These are phyloP conservation scores for Limenitis camilla DNA, from an alignment of 2,888 invertebrate species.

Conservation along the genomic window DNA sequence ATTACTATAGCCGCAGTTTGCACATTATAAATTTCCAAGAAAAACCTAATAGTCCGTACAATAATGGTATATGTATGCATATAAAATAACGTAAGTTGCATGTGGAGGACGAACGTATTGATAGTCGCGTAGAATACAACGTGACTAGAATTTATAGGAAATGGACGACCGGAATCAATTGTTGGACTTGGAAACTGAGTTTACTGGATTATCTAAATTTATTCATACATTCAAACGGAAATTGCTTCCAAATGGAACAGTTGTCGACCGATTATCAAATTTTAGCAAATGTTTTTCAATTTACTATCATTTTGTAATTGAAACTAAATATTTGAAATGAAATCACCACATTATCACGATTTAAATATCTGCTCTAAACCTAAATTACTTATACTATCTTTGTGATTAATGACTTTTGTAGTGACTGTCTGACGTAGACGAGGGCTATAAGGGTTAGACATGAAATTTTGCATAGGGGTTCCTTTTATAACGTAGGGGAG, in stretches of 20 bases:
- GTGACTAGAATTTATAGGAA: slow-evolving; percentile 51
- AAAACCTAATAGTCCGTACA: slow-evolving; percentile 2
- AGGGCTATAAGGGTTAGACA: too few relatives aligned
- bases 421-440: neutral
- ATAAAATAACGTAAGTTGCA: slow-evolving; percentile 1
- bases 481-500: too few relatives aligned
- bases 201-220: slow-evolving; percentile 2
- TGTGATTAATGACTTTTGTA: neutral
- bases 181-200: slow-evolving; percentile 5
- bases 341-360: neutral
- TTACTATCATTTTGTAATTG: too few relatives aligned
- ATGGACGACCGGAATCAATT: slow-evolving; percentile 28
- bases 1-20: neutral
- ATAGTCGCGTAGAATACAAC: slow-evolving; percentile 24
- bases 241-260: too few relatives aligned
- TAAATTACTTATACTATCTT: neutral
- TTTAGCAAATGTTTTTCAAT: too few relatives aligned
- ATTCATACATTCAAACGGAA: too few relatives aligned
- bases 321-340: too few relatives aligned
- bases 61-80: slow-evolving; percentile 1
- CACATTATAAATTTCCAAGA: slow-evolving; percentile 1
- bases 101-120: slow-evolving; percentile 1
- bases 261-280: too few relatives aligned
- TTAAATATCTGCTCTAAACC: neutral
- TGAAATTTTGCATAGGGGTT: too few relatives aligned